phyloP scores from a whole-genome alignment of 2,888 invertebrate species.

The Zaprionus obscuricornis region DNA sequence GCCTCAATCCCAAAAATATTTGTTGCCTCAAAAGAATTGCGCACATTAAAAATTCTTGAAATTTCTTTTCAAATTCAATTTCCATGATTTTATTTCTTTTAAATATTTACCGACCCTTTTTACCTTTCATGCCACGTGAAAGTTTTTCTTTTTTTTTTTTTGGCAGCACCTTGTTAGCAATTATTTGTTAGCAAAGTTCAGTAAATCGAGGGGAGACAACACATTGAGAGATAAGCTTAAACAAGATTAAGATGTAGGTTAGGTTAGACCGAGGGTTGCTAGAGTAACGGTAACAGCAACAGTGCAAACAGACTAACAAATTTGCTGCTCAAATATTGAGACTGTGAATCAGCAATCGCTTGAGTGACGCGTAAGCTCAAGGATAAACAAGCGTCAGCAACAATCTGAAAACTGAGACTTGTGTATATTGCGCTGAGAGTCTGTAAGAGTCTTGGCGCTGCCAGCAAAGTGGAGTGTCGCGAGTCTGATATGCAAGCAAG shows the following conservation, averaged over 20 bases:
- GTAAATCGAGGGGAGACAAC: neutral
- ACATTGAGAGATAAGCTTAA: constrained; percentile 39
- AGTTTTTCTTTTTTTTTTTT: too few relatives aligned
- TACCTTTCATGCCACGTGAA: constrained; percentile 5
- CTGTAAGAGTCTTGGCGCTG: too few relatives aligned
- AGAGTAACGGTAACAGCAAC: too few relatives aligned
- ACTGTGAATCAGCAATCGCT: constrained; percentile 33
- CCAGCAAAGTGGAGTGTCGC: neutral
- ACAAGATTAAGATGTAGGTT: constrained; percentile 47
- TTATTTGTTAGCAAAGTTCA: constrained; percentile 39
- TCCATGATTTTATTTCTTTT: constrained; percentile 16
- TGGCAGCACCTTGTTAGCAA: constrained; percentile 28
- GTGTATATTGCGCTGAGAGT: too few relatives aligned
- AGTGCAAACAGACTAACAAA: constrained; percentile 19
- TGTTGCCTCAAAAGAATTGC: too few relatives aligned
- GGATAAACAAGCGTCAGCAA: constrained; percentile 38
- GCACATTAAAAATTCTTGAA: too few relatives aligned
- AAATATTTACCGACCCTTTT: constrained; percentile 43
- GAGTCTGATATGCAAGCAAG: constrained; percentile 28
- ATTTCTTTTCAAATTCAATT: constrained; percentile 18
- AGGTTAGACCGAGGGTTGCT: neutral
- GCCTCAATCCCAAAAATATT: too few relatives aligned
- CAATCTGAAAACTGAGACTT: neutral
- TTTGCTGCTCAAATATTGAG: constrained; percentile 48
- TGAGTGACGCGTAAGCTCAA: constrained; percentile 42